Evolutionary conservation across 2,113 vertebrate genomes (phyloP).

Genomic region (Pachypanchax playfairii): DNA sequence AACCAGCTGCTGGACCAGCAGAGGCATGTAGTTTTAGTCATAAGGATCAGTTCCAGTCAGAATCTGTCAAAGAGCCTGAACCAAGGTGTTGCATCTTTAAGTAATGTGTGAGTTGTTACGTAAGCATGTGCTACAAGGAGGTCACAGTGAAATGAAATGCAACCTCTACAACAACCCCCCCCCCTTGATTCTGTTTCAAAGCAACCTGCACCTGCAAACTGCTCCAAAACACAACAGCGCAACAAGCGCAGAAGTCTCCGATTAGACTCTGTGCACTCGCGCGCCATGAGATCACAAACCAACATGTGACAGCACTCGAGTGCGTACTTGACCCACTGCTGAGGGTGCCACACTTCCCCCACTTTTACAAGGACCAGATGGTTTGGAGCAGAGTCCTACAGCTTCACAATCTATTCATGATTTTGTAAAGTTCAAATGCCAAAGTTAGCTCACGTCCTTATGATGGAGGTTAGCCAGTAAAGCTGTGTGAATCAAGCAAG

Average conservation of each 20-base stretch:
- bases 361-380: slow-evolving; percentile 45
- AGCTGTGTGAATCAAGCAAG: background rate
- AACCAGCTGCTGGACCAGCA: too few relatives aligned
- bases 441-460: background rate
- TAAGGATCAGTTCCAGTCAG: too few relatives aligned
- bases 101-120: too few relatives aligned
- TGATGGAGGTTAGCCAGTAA: background rate
- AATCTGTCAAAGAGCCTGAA: too few relatives aligned
- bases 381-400: slow-evolving; percentile 32
- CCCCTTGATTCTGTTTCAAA: too few relatives aligned
- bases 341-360: slow-evolving; percentile 37
- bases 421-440: background rate
- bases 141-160: too few relatives aligned
- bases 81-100: too few relatives aligned
- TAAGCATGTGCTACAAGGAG: too few relatives aligned
- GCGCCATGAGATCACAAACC: slow-evolving; percentile 3
- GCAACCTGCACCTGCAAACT: too few relatives aligned
- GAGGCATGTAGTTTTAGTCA: too few relatives aligned
- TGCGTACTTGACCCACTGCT: slow-evolving; percentile 33
- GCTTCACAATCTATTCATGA: slow-evolving; percentile 23
- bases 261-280: slow-evolving; percentile 8
- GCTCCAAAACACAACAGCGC: slow-evolving; percentile 13
- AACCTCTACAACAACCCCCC: too few relatives aligned
- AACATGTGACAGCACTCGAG: slow-evolving; percentile 18
- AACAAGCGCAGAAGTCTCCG: slow-evolving; percentile 6